Evolutionary conservation across 2,888 invertebrate genomes (phyloP), one percentile per base, ranked within the genome.

Genomic region (Camponotus fellah): DNA sequence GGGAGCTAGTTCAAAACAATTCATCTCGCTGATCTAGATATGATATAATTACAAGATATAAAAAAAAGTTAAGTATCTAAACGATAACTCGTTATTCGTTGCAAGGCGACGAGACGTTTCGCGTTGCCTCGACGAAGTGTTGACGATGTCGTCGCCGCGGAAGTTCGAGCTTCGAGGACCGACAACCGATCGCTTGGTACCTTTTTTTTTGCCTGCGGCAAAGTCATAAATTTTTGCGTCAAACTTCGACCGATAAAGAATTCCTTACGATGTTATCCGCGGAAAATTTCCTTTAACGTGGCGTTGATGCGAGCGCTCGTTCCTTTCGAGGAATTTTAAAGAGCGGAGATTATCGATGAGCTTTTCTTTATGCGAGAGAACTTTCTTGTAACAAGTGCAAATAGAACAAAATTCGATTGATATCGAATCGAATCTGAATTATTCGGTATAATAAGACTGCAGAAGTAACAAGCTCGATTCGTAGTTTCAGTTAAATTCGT

Each of bases 181-280:
- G 79, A 79, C 79, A 79, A 79, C 72, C 71, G 79, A 80, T 80
- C 79, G 72, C 21, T 60, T 17, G 74, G 40, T 32, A 34, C 72
- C 34, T 10, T 79, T 71, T 62, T 37, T 34, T 5, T 43, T 34
- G 72, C 46, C 34, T 72, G 60, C 34, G 74, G 77, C 71, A 56
- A 72, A 79, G 79, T 79, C 79, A 79, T 79, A 79, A 79, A 79
- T 79, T 79, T 72, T 79, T 79, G 60, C 79, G 74, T 79, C 79
- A 79, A 79, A 79, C 79, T 79, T 79, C 46, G 74, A 60, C 72
- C 79, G 79, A 80, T 80, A 80, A 80, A 80, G 79, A 80, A 80
- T 80, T 80, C 79, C 60, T 80, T 74, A 80, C 79, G 74, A 80
- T 80, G 60, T 80, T 80, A 80, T 80, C 74, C 79, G 79, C 60